A percentile compares a stretch with the other conserved stretches of the same genome.
Conservation (phyloP, 2,797 vertebrate species). For the Salarias fasciatus region DNA sequence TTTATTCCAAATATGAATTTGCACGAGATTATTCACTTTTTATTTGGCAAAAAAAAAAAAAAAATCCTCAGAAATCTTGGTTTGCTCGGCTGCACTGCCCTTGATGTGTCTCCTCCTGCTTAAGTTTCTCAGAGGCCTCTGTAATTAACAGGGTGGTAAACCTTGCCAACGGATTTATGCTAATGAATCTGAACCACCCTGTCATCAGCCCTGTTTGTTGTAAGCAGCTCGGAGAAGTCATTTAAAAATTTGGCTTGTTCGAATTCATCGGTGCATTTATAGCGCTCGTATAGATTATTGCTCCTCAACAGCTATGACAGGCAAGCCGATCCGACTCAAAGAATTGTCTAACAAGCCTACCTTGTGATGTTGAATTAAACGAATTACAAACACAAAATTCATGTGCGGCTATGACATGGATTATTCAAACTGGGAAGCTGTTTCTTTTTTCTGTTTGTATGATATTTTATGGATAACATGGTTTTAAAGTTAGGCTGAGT, state of each 20-base stretch:
- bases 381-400: too few relatives aligned
- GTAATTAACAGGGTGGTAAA: slow-evolving; percentile 57
- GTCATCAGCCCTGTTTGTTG: slow-evolving; percentile 30
- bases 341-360: not conserved
- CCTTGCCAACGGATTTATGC: slow-evolving; percentile 59
- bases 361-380: too few relatives aligned
- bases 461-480: too few relatives aligned
- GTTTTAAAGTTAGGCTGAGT: too few relatives aligned
- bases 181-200: slow-evolving; percentile 38
- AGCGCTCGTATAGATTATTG: not conserved
- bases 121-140: slow-evolving; percentile 34
- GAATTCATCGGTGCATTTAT: not conserved
- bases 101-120: slow-evolving; percentile 56
- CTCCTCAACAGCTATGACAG: not conserved
- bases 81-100: slow-evolving; percentile 39
- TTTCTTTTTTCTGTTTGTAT: too few relatives aligned
- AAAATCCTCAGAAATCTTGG: slow-evolving; percentile 27
- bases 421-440: too few relatives aligned
- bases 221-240: slow-evolving; percentile 10
- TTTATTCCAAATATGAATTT: slow-evolving; percentile 37
- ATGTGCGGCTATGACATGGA: too few relatives aligned
- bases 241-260: slow-evolving; percentile 16
- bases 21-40: slow-evolving; percentile 41
- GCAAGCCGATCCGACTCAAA: not conserved
- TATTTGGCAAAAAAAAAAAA: slow-evolving; percentile 38